A percentile compares a stretch with the other conserved stretches of the same genome.
Conservation (phyloP, 2,888 invertebrate species). For the Ischnus inquisitorius region DNA sequence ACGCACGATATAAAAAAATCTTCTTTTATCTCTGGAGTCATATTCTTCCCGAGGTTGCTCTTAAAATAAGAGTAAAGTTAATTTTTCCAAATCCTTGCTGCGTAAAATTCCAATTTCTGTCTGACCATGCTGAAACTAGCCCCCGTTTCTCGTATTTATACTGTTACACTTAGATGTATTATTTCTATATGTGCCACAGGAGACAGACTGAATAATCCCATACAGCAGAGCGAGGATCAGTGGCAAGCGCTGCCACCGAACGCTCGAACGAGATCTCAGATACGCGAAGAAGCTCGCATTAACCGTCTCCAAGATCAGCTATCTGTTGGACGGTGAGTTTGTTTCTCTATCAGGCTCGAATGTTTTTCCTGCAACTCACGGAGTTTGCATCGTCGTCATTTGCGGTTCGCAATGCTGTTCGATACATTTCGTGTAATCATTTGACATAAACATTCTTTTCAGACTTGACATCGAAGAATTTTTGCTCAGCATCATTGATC, state of each 20-base stretch:
- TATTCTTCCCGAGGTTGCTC: too few species aligned
- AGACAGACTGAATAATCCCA: background rate
- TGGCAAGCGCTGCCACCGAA: background rate
- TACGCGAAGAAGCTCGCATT: background rate
- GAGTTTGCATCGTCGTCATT: too few species aligned
- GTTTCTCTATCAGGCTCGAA: too few species aligned
- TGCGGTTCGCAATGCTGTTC: background rate
- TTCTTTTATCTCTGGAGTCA: too few species aligned
- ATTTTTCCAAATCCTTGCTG: too few species aligned
- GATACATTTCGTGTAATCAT: background rate
- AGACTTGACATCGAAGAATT: slow-evolving; percentile 3
- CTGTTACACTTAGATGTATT: background rate
- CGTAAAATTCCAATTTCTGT: too few species aligned
- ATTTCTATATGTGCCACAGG: background rate
- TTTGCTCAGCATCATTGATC: background rate
- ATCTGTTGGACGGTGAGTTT: background rate
- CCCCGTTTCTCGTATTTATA: too few species aligned
- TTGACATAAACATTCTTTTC: background rate
- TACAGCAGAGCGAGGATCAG: background rate
- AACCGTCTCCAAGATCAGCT: background rate
- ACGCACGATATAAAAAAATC: too few species aligned
- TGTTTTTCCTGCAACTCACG: too few species aligned
- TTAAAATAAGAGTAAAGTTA: too few species aligned
- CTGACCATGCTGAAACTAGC: too few species aligned
- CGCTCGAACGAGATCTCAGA: background rate